A percentile compares a stretch with the other conserved stretches of the same genome.
Conservation (phyloP, 2,888 invertebrate species). For the Adela reaumurella region DNA sequence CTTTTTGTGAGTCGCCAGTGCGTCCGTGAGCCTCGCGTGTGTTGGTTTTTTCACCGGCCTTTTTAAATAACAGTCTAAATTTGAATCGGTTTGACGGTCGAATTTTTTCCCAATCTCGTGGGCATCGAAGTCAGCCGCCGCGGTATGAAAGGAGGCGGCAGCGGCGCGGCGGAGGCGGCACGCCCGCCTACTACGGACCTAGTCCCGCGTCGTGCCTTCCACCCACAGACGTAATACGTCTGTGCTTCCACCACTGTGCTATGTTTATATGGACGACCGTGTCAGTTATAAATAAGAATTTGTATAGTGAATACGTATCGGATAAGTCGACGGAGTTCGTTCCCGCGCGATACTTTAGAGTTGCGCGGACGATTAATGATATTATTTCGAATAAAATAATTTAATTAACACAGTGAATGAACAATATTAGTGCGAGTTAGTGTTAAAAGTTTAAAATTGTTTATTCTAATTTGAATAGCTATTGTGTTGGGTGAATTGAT, state of each 20-base stretch:
- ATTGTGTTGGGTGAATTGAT: background rate
- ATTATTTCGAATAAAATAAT: too few relatives aligned
- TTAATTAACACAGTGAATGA: too few relatives aligned
- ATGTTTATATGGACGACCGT: conserved; percentile 41
- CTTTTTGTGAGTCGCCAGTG: conserved; percentile 47
- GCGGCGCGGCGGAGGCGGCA: background rate
- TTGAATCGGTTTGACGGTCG: conserved; percentile 25
- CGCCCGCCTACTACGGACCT: background rate
- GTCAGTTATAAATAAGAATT: conserved; percentile 58
- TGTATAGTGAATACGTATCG: conserved; percentile 54
- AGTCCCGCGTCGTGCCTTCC: conserved; percentile 21
- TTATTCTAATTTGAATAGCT: background rate
- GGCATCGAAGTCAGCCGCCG: background rate
- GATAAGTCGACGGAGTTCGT: conserved; percentile 23
- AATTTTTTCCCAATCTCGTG: conserved; percentile 22
- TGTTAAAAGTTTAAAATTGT: background rate
- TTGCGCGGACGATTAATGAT: background rate
- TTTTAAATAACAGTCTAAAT: conserved; percentile 22
- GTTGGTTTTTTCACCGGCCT: conserved; percentile 17
- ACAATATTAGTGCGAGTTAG: too few relatives aligned
- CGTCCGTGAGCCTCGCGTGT: conserved; percentile 48
- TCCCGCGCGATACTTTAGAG: background rate
- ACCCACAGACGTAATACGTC: too few relatives aligned
- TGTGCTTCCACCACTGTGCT: conserved; percentile 7
- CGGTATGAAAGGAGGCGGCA: background rate